Conservation (phyloP, 2,888 invertebrate species). For the Ectropis crepuscularia region DNA sequence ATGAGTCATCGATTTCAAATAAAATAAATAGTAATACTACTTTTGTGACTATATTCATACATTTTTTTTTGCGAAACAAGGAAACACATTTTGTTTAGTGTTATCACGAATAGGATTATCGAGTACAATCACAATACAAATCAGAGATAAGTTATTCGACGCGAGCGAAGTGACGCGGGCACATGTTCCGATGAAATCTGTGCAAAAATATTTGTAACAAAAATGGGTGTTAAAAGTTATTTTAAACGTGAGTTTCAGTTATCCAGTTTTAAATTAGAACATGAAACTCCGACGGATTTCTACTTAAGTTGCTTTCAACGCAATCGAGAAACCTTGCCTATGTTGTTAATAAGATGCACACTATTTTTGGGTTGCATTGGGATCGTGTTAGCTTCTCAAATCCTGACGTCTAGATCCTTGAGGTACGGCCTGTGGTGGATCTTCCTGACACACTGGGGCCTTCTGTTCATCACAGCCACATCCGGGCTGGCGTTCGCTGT, state of each 20-base stretch:
- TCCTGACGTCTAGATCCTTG: conserved; percentile 44
- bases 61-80: conserved; percentile 34
- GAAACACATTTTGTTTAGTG: conserved; percentile 38
- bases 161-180: conserved; percentile 41
- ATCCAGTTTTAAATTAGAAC: conserved; percentile 57
- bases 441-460: conserved; percentile 75
- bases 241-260: conserved; percentile 60
- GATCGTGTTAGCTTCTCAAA: conserved; percentile 59
- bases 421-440: conserved; percentile 61
- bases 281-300: conserved; percentile 63
- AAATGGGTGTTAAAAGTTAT: conserved; percentile 67
- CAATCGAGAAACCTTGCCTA: conserved; percentile 58
- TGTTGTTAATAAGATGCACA: conserved; percentile 58
- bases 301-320: conserved; percentile 63
- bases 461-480: conserved; percentile 60
- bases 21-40: too few relatives aligned
- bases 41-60: not conserved
- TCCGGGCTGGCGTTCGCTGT: conserved; percentile 60
- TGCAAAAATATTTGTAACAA: conserved; percentile 23
- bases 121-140: conserved; percentile 44
- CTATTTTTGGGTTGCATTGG: conserved; percentile 61
- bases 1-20: too few relatives aligned
- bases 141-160: conserved; percentile 47
- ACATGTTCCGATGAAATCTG: conserved; percentile 21
- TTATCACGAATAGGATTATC: conserved; percentile 49